These are phyloP conservation scores for Anoplolepis gracilipes DNA, from an alignment of 1,140 invertebrate genomes.

Conservation along the genomic window DNA sequence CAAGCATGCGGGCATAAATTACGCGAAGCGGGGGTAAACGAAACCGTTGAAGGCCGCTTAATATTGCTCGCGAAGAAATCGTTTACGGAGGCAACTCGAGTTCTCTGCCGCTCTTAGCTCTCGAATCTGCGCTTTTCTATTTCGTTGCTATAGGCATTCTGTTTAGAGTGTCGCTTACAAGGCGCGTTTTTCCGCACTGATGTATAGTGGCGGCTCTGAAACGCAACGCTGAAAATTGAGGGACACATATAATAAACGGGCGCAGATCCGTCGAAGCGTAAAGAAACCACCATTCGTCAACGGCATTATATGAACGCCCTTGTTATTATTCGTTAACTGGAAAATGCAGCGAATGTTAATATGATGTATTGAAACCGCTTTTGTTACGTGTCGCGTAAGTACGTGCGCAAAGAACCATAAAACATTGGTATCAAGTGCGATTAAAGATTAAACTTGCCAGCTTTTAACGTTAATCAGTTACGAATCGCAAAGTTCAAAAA, in stretches of 20 bases:
- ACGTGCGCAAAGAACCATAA: slow-evolving; percentile 24
- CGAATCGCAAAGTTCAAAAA: slow-evolving; percentile 3
- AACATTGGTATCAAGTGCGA: slow-evolving; percentile 7
- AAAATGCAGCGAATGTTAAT: neutral
- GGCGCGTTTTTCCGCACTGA: slow-evolving; percentile 25
- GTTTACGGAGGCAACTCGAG: slow-evolving; percentile 38
- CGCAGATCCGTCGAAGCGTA: slow-evolving; percentile 36
- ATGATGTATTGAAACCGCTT: neutral
- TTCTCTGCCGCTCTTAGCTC: neutral
- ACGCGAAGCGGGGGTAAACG: neutral
- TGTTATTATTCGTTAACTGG: slow-evolving; percentile 43
- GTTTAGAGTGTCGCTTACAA: slow-evolving; percentile 54
- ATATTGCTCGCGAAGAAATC: slow-evolving; percentile 40
- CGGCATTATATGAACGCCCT: neutral
- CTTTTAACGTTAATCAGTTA: slow-evolving; percentile 36
- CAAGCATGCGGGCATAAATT: slow-evolving; percentile 61
- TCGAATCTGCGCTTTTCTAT: neutral
- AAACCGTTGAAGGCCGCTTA: slow-evolving; percentile 11
- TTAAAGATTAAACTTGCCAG: slow-evolving; percentile 36
- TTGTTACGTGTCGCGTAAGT: neutral
- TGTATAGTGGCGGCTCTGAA: slow-evolving; percentile 2
- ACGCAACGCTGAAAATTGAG: slow-evolving; percentile 46
- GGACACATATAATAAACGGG: slow-evolving; percentile 27
- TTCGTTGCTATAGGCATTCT: slow-evolving; percentile 24
- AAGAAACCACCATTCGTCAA: slow-evolving; percentile 29